A percentile compares a stretch with the other conserved stretches of the same genome.
Evolutionary conservation across 2,113 vertebrate genomes (phyloP).

Genomic region (Phyllopteryx taeniolatus): DNA sequence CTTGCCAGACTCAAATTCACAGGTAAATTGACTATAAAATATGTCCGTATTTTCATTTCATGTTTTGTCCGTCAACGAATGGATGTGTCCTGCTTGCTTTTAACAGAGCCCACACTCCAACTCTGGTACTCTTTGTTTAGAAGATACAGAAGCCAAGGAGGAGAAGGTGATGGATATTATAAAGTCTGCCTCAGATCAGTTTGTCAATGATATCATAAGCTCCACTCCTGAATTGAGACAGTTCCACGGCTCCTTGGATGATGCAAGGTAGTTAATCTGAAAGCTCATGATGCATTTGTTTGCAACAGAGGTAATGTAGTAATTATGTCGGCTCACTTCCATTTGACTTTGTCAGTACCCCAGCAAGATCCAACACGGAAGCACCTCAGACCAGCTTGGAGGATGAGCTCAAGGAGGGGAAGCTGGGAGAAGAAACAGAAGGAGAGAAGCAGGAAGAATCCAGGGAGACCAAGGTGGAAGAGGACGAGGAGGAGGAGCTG

Average conservation of each 20-base stretch:
- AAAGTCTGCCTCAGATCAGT: slow-evolving; percentile 40
- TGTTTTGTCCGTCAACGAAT: background rate
- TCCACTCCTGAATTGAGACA: slow-evolving; percentile 74
- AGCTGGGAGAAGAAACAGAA: slow-evolving; percentile 16
- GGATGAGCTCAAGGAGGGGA: slow-evolving; percentile 38
- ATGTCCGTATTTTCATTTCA: background rate
- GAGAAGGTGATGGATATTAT: slow-evolving; percentile 18
- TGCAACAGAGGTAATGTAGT: background rate
- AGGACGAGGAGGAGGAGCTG: slow-evolving; percentile 33
- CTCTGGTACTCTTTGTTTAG: slow-evolving; percentile 35
- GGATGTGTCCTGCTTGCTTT: slow-evolving; percentile 12
- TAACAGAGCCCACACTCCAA: slow-evolving; percentile 45
- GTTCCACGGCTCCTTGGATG: slow-evolving; percentile 45
- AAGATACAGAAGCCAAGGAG: slow-evolving; percentile 36
- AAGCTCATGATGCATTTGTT: no score
- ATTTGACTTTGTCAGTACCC: slow-evolving; percentile 37
- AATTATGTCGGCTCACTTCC: background rate
- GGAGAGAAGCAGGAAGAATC: slow-evolving; percentile 13
- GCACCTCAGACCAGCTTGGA: slow-evolving; percentile 39
- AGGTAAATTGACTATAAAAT: slow-evolving; percentile 41
- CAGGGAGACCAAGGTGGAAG: slow-evolving; percentile 2
- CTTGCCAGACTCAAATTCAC: slow-evolving; percentile 19
- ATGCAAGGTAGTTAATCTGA: slow-evolving; percentile 53
- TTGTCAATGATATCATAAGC: slow-evolving; percentile 70
- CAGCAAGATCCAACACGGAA: slow-evolving; percentile 20